phyloP scores from a whole-genome alignment of 2,113 vertebrate species.

The Psophia crepitans region DNA sequence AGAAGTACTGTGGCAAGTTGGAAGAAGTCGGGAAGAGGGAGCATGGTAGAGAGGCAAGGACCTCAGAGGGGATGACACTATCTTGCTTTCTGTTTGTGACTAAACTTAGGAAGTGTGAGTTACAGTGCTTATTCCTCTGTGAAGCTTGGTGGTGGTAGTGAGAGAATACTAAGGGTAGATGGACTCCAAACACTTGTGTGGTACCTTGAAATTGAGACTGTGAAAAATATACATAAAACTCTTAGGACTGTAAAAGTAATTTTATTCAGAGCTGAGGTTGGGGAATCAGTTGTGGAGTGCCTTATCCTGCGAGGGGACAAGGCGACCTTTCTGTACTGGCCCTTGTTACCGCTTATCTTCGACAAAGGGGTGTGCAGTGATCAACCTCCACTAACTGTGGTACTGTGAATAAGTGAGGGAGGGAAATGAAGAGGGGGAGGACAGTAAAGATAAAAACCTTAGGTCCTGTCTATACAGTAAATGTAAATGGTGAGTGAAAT shows the following conservation, averaged over 20 bases:
- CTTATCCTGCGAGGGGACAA: background rate
- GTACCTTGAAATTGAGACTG: background rate
- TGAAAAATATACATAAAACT: background rate
- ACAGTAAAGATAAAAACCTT: background rate
- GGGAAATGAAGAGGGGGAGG: background rate
- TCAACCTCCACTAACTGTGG: background rate
- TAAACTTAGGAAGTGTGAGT: background rate
- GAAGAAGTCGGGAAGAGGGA: background rate
- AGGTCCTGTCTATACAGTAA: background rate
- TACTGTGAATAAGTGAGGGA: background rate
- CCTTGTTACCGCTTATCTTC: background rate
- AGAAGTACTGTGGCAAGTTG: background rate
- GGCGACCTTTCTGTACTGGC: fast-evolving
- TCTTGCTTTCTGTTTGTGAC: background rate
- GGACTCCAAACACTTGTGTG: background rate
- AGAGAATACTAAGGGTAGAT: background rate
- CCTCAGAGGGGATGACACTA: background rate
- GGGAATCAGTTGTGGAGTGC: background rate
- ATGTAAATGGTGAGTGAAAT: background rate
- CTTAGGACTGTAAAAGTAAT: background rate
- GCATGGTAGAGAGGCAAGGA: background rate
- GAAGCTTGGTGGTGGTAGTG: fast-evolving
- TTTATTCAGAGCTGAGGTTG: background rate
- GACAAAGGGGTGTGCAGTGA: fast-evolving
- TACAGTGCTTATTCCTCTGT: background rate